Evolutionary conservation across 2,797 vertebrate genomes (phyloP).

Genomic region (Halcyon leucocephala): DNA sequence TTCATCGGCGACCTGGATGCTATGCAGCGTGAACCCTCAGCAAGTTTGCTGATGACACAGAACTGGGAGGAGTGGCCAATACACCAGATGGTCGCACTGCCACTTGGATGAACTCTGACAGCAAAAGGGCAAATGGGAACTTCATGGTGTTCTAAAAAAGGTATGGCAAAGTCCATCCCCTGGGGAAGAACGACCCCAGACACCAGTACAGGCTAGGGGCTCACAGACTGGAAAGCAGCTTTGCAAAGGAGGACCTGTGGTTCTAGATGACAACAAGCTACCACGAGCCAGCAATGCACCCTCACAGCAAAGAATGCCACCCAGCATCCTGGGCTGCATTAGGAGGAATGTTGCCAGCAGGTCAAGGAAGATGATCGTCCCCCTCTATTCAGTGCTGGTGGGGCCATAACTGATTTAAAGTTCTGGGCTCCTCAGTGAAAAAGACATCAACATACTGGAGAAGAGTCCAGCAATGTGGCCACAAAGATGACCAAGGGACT

Average conservation of each 20-base stretch:
- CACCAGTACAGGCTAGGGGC: not conserved
- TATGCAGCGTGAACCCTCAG: not conserved
- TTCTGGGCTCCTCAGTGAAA: not conserved
- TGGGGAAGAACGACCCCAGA: not conserved
- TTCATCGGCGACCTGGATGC: not conserved
- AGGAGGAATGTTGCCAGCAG: not conserved
- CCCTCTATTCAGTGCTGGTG: not conserved
- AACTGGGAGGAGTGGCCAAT: not conserved
- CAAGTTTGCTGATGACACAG: not conserved
- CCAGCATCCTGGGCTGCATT: not conserved
- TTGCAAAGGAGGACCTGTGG: not conserved
- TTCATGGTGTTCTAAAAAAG: not conserved
- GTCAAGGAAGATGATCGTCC: not conserved
- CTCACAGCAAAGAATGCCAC: not conserved
- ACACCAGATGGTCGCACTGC: fast-evolving
- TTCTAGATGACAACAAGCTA: not conserved
- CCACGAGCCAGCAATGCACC: not conserved
- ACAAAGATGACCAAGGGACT: not conserved
- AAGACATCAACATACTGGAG: not conserved
- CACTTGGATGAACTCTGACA: not conserved
- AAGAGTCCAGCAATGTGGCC: not conserved
- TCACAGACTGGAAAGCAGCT: not conserved
- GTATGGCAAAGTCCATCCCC: not conserved
- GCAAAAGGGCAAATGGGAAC: not conserved
- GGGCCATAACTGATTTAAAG: not conserved